A percentile compares a stretch with the other conserved stretches of the same genome.
Conservation (phyloP, 2,888 invertebrate genomes). For the Oxyscelio sp. region DNA sequence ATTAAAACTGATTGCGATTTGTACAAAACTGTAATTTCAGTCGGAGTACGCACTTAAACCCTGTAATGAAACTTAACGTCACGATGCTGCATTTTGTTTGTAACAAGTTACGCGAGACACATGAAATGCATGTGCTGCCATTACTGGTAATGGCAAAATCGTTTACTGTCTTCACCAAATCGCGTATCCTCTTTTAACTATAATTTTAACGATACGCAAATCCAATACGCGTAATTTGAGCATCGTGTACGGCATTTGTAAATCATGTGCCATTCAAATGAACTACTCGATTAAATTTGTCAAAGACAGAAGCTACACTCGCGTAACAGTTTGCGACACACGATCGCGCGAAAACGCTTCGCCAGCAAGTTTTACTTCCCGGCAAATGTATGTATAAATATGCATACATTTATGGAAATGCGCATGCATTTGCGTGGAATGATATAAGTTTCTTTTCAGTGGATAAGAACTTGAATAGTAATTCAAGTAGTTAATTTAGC, state of each 20-base stretch:
- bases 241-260: background rate
- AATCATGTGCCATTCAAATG: constrained; percentile 1
- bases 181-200: background rate
- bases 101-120: constrained; percentile 21
- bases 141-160: constrained; percentile 49
- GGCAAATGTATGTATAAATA: constrained; percentile 45
- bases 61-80: constrained; percentile 35
- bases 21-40: constrained; percentile 17
- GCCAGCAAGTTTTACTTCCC: constrained; percentile 10
- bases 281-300: constrained; percentile 20
- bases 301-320: constrained; percentile 10
- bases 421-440: no score
- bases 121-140: constrained; percentile 3
- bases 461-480: no score
- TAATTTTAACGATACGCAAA: background rate
- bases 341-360: constrained; percentile 38
- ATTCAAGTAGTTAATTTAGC: no score
- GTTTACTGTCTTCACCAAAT: constrained; percentile 16
- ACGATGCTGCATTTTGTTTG: constrained; percentile 42
- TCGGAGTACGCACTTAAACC: constrained; percentile 26
- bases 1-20: background rate
- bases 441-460: no score
- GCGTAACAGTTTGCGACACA: constrained; percentile 40
- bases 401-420: constrained; percentile 57
- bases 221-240: constrained; percentile 6